These are phyloP conservation scores for Megalops cyprinoides DNA, from an alignment of 2,797 vertebrate genomes.

Conservation along the genomic window DNA sequence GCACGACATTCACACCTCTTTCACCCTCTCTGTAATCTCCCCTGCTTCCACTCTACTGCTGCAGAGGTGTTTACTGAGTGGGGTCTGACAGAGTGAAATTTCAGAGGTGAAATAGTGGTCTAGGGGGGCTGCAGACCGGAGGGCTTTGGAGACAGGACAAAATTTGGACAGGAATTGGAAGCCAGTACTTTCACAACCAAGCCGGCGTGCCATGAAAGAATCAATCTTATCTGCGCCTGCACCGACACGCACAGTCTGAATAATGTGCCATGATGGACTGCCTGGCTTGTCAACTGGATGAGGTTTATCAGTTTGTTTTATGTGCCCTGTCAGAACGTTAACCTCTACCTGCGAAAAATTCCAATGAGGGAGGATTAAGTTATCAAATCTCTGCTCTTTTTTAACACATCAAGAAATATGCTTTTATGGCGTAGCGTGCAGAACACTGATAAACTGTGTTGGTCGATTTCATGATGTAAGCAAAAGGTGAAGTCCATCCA, in stretches of 20 bases:
- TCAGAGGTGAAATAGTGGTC: neutral
- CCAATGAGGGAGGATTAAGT: neutral
- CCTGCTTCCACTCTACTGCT: neutral
- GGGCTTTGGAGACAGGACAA: neutral
- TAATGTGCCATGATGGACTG: neutral
- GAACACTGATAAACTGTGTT: neutral
- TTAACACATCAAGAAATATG: too few species aligned
- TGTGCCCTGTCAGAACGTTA: neutral
- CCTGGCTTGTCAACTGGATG: neutral
- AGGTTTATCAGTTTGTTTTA: slow-evolving; percentile 16
- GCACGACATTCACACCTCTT: neutral
- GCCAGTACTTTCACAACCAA: neutral
- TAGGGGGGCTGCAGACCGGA: neutral
- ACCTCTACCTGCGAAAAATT: neutral
- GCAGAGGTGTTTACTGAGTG: neutral
- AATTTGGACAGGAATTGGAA: neutral
- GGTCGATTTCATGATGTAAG: neutral
- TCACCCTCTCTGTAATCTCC: neutral
- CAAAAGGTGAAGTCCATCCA: neutral
- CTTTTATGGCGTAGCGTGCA: neutral
- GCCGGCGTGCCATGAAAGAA: neutral
- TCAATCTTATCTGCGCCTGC: neutral
- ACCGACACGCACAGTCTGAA: neutral
- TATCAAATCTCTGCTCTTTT: neutral
- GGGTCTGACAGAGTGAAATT: neutral